phyloP scores from a whole-genome alignment of 2,113 vertebrate species.

The Oncorhynchus keta region DNA sequence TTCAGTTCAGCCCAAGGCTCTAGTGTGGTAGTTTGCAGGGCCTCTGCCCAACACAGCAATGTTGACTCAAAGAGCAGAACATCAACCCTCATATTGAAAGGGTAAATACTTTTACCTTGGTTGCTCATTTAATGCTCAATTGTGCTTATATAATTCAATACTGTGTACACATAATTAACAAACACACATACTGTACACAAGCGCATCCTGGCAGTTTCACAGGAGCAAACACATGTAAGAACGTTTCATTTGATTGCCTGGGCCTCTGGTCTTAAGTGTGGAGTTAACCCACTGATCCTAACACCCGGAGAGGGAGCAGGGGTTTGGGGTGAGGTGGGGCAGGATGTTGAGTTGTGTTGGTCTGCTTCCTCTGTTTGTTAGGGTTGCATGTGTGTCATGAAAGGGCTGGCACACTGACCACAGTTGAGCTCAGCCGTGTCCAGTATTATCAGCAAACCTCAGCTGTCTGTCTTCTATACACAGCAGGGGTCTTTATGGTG shows the following conservation, averaged over 20 bases:
- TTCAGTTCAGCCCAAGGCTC: background rate
- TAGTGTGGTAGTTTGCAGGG: background rate
- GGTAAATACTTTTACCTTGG: background rate
- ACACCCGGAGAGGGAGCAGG: constrained; percentile 36
- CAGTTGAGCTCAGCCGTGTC: background rate
- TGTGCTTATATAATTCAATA: too few relatives aligned
- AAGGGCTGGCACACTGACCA: background rate
- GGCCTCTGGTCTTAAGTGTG: too few relatives aligned
- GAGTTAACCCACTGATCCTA: background rate
- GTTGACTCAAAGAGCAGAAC: background rate
- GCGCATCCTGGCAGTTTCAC: background rate
- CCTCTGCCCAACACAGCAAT: background rate
- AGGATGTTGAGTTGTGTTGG: constrained; percentile 55
- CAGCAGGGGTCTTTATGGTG: too few relatives aligned
- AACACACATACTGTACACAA: background rate
- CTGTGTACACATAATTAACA: background rate
- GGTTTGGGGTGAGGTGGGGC: constrained; percentile 30
- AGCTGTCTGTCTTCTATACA: background rate
- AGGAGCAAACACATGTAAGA: background rate
- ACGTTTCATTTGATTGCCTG: background rate
- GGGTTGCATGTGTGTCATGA: background rate
- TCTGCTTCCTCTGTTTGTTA: constrained; percentile 47
- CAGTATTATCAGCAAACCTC: background rate
- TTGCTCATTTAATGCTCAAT: too few relatives aligned
- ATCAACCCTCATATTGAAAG: background rate